A percentile compares a stretch with the other conserved stretches of the same genome.
Evolutionary conservation across 2,888 invertebrate species (phyloP).

Genomic region (Drosophila robusta): DNA sequence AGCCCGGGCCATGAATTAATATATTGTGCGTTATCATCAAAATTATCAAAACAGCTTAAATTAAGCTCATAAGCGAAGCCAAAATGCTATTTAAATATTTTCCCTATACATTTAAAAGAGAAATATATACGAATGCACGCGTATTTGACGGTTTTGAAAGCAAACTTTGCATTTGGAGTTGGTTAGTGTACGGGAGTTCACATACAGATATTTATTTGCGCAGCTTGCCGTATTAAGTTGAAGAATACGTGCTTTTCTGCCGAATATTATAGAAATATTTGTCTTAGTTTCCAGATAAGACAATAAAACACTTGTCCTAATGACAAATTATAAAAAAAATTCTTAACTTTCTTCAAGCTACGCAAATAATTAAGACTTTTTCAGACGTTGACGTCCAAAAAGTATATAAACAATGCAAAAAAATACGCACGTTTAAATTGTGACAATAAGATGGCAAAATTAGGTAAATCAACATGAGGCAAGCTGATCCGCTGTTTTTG

Average conservation of each 20-base stretch:
- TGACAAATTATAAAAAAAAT: slow-evolving; percentile 39
- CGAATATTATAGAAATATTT: slow-evolving; percentile 2
- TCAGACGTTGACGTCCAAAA: slow-evolving; percentile 21
- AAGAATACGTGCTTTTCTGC: slow-evolving; percentile 1
- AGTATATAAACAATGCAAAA: slow-evolving; percentile 26
- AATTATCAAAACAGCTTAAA: neutral
- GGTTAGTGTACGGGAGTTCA: neutral
- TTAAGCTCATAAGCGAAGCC: neutral
- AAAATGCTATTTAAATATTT: slow-evolving; percentile 4
- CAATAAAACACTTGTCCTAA: slow-evolving; percentile 61
- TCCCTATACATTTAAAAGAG: neutral
- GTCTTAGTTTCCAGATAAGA: slow-evolving; percentile 3
- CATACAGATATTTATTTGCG: slow-evolving; percentile 32
- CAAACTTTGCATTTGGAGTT: neutral
- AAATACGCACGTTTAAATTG: slow-evolving; percentile 1
- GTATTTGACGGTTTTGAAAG: neutral
- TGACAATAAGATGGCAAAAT: slow-evolving; percentile 41
- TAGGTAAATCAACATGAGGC: slow-evolving; percentile 54
- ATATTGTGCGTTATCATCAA: neutral
- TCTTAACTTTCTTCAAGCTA: slow-evolving; percentile 60
- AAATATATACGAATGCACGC: neutral
- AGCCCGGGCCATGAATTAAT: neutral
- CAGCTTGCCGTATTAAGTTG: slow-evolving; percentile 27
- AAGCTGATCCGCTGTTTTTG: slow-evolving; percentile 12
- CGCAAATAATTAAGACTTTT: slow-evolving; percentile 40